Evolutionary conservation across 2,113 vertebrate genomes (phyloP).

Genomic region (Addax nasomaculatus): DNA sequence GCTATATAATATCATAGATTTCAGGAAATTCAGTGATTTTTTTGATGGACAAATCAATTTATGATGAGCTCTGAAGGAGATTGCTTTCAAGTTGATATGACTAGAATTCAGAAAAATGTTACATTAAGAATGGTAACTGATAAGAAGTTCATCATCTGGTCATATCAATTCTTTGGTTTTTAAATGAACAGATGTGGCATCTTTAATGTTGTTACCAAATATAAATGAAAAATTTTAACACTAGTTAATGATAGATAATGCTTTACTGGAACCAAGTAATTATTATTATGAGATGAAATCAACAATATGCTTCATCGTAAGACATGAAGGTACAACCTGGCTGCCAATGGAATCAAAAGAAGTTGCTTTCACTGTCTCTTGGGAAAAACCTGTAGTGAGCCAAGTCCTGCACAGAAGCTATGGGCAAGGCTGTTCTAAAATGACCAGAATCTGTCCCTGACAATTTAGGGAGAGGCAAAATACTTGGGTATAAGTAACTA

Average conservation of each 20-base stretch:
- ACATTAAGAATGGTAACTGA: background rate
- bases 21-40: background rate
- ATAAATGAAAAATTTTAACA: background rate
- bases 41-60: background rate
- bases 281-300: background rate
- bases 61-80: background rate
- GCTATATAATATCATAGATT: background rate
- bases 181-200: background rate
- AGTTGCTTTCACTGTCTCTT: background rate
- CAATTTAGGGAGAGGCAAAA: background rate
- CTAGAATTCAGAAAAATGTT: background rate
- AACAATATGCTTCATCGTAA: background rate
- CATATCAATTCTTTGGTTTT: background rate
- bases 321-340: background rate
- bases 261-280: background rate
- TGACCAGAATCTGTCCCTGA: background rate
- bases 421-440: background rate
- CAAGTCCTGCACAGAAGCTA: background rate
- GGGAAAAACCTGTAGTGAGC: background rate
- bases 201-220: background rate
- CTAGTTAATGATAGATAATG: background rate
- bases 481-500: background rate
- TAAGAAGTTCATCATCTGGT: background rate
- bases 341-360: background rate
- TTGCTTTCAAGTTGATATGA: background rate